Conservation (phyloP, 1,140 invertebrate genomes). For the Diplogasteroides magnus region DNA sequence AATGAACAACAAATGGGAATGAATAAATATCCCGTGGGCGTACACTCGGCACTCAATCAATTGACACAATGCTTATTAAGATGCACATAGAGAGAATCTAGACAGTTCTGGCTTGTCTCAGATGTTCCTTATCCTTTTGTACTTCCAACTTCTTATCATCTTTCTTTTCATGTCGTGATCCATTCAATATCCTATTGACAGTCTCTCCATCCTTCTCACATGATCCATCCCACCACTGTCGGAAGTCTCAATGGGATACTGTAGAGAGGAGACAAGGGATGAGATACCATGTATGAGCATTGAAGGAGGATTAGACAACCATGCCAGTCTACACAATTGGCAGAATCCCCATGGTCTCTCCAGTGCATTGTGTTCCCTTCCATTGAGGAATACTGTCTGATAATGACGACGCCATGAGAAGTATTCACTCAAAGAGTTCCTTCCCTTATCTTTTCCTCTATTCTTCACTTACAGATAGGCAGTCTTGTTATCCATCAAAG, state of each 20-base stretch:
- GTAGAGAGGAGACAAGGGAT: constrained; percentile 14
- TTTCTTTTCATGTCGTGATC: not conserved
- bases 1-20: no score
- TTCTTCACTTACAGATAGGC: constrained; percentile 40
- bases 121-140: no score
- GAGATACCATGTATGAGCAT: constrained; percentile 9
- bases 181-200: constrained; percentile 4
- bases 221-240: constrained; percentile 14
- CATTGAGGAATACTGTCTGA: constrained; percentile 40
- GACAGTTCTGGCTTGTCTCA: no score
- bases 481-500: constrained; percentile 40
- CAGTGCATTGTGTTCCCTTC: constrained; percentile 35
- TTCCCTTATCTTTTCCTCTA: constrained; percentile 13
- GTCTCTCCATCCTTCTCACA: constrained; percentile 29
- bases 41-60: no score
- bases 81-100: no score
- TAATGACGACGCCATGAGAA: constrained; percentile 46
- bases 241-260: constrained; percentile 20
- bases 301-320: no score
- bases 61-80: no score
- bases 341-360: constrained; percentile 53
- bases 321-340: constrained; percentile 27
- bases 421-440: constrained; percentile 43
- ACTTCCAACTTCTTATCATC: not conserved
- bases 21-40: no score